Evolutionary conservation across 2,888 invertebrate genomes (phyloP).

Genomic region (Tupiocoris notatus): DNA sequence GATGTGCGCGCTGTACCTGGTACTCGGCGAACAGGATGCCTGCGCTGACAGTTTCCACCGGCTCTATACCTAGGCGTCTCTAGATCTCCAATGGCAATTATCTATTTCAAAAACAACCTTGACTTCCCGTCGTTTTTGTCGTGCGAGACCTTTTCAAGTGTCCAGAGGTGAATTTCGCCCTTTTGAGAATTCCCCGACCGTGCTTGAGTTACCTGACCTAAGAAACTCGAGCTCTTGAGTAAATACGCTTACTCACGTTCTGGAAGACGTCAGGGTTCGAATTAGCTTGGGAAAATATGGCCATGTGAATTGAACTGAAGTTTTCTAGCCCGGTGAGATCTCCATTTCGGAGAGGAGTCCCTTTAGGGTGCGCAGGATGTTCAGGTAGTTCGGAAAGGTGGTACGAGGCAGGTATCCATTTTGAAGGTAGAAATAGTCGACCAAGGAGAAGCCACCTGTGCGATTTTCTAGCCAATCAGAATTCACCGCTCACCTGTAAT

Average conservation of each 20-base stretch:
- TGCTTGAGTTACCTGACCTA: background rate
- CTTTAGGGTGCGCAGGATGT: background rate
- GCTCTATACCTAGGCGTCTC: background rate
- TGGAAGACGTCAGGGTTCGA: background rate
- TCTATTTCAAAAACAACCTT: slow-evolving; percentile 38
- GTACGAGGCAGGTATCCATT: background rate
- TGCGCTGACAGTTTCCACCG: background rate
- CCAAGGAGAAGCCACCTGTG: background rate
- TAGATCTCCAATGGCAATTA: slow-evolving; percentile 35
- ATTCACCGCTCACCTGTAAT: background rate
- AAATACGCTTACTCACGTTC: background rate
- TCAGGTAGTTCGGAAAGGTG: background rate
- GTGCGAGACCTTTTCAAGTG: slow-evolving; percentile 17
- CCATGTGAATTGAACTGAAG: background rate
- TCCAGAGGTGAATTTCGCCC: background rate
- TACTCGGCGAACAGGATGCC: background rate
- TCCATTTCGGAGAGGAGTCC: background rate
- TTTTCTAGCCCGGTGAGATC: too few species aligned
- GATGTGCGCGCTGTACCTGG: background rate
- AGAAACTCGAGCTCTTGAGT: background rate
- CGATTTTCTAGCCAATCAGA: background rate
- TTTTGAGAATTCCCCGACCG: background rate
- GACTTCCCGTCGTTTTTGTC: slow-evolving; percentile 35
- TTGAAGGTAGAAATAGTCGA: too few species aligned
- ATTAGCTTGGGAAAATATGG: background rate